Evolutionary conservation across 2,113 vertebrate genomes (phyloP).

Genomic region (Pipra filicauda): DNA sequence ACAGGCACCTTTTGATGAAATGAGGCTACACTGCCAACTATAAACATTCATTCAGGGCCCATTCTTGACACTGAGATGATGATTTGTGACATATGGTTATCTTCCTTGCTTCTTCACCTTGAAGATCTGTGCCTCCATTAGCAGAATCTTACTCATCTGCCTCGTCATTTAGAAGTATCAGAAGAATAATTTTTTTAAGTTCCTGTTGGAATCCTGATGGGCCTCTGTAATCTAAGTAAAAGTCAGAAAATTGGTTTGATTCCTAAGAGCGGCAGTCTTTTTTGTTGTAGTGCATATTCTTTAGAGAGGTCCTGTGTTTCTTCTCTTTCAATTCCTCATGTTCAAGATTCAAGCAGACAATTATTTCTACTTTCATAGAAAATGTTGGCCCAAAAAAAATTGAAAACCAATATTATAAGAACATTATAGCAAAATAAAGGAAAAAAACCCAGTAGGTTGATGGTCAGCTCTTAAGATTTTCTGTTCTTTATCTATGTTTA

Average conservation of each 20-base stretch:
- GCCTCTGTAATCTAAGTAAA: too few species aligned
- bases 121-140: not conserved
- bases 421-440: not conserved
- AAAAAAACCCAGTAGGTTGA: not conserved
- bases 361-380: not conserved
- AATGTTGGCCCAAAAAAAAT: not conserved
- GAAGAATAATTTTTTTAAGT: not conserved
- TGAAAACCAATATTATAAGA: not conserved
- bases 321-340: not conserved
- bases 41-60: not conserved
- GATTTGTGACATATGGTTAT: not conserved
- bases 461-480: not conserved
- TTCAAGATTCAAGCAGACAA: not conserved
- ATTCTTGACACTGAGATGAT: not conserved
- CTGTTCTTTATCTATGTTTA: not conserved
- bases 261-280: not conserved
- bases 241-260: not conserved
- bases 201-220: too few species aligned
- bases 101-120: not conserved
- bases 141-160: not conserved
- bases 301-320: not conserved
- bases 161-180: not conserved
- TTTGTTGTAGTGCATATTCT: not conserved
- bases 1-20: not conserved
- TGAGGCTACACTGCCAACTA: not conserved